phyloP scores from a whole-genome alignment of 1,140 invertebrate species.

The Drosophila rhopaloa region DNA sequence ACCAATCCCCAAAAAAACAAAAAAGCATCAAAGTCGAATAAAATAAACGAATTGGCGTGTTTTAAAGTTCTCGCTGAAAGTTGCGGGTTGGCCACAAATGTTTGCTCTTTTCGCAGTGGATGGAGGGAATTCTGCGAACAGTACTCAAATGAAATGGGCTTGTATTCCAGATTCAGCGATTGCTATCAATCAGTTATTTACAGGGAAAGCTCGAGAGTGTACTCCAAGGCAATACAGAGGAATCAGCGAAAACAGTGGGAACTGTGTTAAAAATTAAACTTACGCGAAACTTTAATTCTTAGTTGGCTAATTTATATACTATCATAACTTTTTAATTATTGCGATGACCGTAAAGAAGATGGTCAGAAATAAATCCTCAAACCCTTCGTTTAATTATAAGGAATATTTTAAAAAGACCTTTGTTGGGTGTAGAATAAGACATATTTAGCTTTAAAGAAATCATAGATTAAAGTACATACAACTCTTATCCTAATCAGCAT shows the following conservation, averaged over 20 bases:
- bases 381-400: too few relatives aligned
- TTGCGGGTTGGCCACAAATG: slow-evolving; percentile 38
- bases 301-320: neutral
- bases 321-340: too few relatives aligned
- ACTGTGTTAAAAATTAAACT: neutral
- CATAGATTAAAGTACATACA: too few relatives aligned
- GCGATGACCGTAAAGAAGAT: too few relatives aligned
- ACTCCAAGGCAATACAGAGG: neutral
- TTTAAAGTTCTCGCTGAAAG: slow-evolving; percentile 64
- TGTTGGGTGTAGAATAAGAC: too few relatives aligned
- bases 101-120: slow-evolving; percentile 15
- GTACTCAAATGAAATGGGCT: slow-evolving; percentile 43
- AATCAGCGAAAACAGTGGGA: neutral
- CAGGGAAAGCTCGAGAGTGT: slow-evolving; percentile 11
- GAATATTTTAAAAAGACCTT: too few relatives aligned
- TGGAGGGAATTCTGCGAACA: slow-evolving; percentile 24
- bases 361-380: too few relatives aligned
- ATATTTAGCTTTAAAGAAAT: too few relatives aligned
- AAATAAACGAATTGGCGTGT: slow-evolving; percentile 56
- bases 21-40: slow-evolving; percentile 37
- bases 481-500: too few relatives aligned
- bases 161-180: slow-evolving; percentile 37
- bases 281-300: neutral
- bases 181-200: slow-evolving; percentile 42
- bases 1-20: slow-evolving; percentile 5